Percentiles rank a stretch among this genome's conserved stretches.
phyloP scores from a whole-genome alignment of 2,888 invertebrate species.

The Melipona bicolor region DNA sequence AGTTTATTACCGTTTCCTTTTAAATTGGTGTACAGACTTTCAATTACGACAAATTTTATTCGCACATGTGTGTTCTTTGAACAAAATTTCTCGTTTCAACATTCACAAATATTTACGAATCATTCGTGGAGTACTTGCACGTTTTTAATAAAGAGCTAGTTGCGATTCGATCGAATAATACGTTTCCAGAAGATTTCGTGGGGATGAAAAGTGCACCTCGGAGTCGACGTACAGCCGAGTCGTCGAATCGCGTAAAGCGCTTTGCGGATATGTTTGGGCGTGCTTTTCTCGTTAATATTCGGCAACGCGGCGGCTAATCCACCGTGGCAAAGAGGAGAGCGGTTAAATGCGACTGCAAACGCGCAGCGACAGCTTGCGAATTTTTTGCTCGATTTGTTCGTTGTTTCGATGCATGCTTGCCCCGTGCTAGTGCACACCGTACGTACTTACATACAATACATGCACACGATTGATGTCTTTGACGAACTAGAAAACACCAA shows the following conservation, averaged over 20 bases:
- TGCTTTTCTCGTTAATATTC: neutral
- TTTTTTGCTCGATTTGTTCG: slow-evolving; percentile 5
- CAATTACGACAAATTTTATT: too few species aligned
- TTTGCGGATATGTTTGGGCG: neutral
- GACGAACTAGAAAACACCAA: slow-evolving; percentile 44
- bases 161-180: too few species aligned
- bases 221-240: neutral
- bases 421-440: slow-evolving; percentile 17
- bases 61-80: too few species aligned
- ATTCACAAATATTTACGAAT: too few species aligned
- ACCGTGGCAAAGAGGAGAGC: neutral
- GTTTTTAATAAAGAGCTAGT: too few species aligned
- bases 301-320: slow-evolving; percentile 10
- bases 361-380: neutral
- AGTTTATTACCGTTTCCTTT: too few species aligned
- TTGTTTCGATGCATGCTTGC: slow-evolving; percentile 37
- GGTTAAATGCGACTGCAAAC: neutral
- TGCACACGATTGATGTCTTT: slow-evolving; percentile 59
- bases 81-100: too few species aligned
- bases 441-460: slow-evolving; percentile 54
- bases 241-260: neutral
- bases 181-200: neutral
- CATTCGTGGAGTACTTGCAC: too few species aligned
- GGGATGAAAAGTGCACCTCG: neutral
- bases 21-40: too few species aligned